Evolutionary conservation across 2,113 vertebrate genomes (phyloP).

Genomic region (Pantherophis guttatus): DNA sequence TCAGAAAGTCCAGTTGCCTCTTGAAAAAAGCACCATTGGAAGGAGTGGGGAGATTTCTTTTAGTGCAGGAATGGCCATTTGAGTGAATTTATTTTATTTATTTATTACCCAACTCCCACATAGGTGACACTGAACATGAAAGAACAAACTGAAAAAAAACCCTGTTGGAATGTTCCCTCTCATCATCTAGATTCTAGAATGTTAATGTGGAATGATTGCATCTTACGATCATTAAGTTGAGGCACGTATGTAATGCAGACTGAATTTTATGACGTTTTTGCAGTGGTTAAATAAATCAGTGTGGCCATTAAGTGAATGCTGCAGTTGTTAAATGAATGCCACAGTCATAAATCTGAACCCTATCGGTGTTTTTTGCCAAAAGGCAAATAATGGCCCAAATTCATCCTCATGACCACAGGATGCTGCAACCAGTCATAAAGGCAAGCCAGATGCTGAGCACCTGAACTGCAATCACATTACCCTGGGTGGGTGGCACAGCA

Average conservation of each 20-base stretch:
- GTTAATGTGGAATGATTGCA: not conserved
- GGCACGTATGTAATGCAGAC: not conserved
- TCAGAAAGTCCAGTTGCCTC: too few relatives aligned
- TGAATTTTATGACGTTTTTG: not conserved
- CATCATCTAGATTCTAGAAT: not conserved
- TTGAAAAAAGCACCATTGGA: not conserved
- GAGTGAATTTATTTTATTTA: not conserved
- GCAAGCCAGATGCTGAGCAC: not conserved
- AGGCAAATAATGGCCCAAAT: too few relatives aligned
- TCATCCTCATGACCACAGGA: not conserved
- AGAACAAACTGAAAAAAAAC: not conserved
- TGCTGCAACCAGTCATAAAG: not conserved
- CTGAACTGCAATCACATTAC: not conserved
- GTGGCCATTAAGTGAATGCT: not conserved
- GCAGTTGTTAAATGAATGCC: too few relatives aligned
- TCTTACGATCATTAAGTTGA: not conserved
- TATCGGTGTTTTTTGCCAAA: too few relatives aligned
- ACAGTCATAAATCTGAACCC: too few relatives aligned
- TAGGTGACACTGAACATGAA: not conserved
- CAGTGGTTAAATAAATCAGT: not conserved
- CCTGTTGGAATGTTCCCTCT: not conserved
- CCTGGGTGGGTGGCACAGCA: not conserved
- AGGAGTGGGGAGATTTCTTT: not conserved
- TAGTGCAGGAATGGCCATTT: not conserved
- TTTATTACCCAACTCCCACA: not conserved